Evolutionary conservation across 1,140 invertebrate genomes (phyloP).

Genomic region (Aradophagus sp.): DNA sequence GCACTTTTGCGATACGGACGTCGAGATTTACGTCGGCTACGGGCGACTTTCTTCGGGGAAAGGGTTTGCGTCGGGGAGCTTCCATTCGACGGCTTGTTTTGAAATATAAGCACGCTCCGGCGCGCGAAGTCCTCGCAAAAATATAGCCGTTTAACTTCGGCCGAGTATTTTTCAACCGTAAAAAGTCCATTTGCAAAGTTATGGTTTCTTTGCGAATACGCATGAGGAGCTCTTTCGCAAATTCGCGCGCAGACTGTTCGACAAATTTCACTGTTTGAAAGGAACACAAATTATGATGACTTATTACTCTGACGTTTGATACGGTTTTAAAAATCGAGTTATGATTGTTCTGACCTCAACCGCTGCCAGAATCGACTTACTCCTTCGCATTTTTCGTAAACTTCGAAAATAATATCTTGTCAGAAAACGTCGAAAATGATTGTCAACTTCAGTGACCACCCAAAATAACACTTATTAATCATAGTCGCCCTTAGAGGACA

Average conservation of each 20-base stretch:
- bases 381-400: too few species aligned
- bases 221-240: slow-evolving; percentile 5
- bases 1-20: slow-evolving; percentile 21
- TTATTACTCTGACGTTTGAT: too few species aligned
- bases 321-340: too few species aligned
- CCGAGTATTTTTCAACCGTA: slow-evolving; percentile 32
- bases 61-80: slow-evolving; percentile 15
- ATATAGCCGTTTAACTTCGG: slow-evolving; percentile 39
- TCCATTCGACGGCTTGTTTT: slow-evolving; percentile 50
- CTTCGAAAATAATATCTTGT: too few species aligned
- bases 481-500: slow-evolving; percentile 25
- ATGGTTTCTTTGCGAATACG: slow-evolving; percentile 12
- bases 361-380: too few species aligned
- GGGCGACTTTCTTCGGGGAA: slow-evolving; percentile 13
- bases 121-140: slow-evolving; percentile 22
- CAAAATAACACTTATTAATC: slow-evolving; percentile 23
- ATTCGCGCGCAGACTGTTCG: slow-evolving; percentile 17
- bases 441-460: too few species aligned
- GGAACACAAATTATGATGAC: slow-evolving; percentile 18
- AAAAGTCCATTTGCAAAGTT: slow-evolving; percentile 48
- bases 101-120: slow-evolving; percentile 47
- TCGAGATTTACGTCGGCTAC: slow-evolving; percentile 39
- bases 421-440: too few species aligned
- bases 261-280: slow-evolving; percentile 24
- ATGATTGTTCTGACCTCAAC: too few species aligned